A percentile compares a stretch with the other conserved stretches of the same genome.
These are phyloP conservation scores for Drosophila serrata DNA, from an alignment of 1,140 invertebrate species.

Conservation along the genomic window DNA sequence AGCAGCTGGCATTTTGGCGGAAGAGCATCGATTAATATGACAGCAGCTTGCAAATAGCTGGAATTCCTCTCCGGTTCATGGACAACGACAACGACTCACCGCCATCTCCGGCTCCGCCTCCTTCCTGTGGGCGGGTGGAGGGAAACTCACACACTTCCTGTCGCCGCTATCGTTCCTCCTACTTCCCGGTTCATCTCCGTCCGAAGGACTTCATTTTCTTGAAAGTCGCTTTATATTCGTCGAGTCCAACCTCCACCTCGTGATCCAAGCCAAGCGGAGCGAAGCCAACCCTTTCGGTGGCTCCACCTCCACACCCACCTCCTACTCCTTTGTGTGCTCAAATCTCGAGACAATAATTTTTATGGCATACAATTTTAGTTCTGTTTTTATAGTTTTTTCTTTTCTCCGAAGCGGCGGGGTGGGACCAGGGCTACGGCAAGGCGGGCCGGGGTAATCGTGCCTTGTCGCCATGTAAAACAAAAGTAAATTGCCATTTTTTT, in stretches of 20 bases:
- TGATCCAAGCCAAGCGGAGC: slow-evolving; percentile 1
- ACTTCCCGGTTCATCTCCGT: slow-evolving; percentile 11
- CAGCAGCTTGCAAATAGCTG: slow-evolving; percentile 26
- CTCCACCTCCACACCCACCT: not conserved
- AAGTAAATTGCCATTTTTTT: slow-evolving; percentile 79
- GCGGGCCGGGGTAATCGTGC: slow-evolving; percentile 24
- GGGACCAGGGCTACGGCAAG: not conserved
- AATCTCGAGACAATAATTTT: slow-evolving; percentile 79
- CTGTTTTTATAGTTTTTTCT: slow-evolving; percentile 56
- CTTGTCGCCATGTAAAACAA: slow-evolving; percentile 67
- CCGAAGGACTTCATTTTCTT: slow-evolving; percentile 42
- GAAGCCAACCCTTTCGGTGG: slow-evolving; percentile 24
- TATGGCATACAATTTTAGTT: slow-evolving; percentile 77
- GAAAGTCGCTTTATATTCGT: slow-evolving; percentile 47
- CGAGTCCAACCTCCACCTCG: slow-evolving; percentile 14
- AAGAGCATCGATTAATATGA: slow-evolving; percentile 23
- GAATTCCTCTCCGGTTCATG: slow-evolving; percentile 1
- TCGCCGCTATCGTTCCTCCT: slow-evolving; percentile 6
- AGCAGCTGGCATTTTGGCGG: slow-evolving; percentile 13
- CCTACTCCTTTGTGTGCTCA: slow-evolving; percentile 42
- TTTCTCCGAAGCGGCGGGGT: not conserved
- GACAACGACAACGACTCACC: not conserved
- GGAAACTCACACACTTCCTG: slow-evolving; percentile 22
- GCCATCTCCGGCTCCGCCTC: slow-evolving; percentile 4
- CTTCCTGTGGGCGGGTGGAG: too few species aligned